Evolutionary conservation across 2,797 vertebrate species (phyloP), one percentile per base, ranked within the genome.

Genomic region (Gallinago stenura): DNA sequence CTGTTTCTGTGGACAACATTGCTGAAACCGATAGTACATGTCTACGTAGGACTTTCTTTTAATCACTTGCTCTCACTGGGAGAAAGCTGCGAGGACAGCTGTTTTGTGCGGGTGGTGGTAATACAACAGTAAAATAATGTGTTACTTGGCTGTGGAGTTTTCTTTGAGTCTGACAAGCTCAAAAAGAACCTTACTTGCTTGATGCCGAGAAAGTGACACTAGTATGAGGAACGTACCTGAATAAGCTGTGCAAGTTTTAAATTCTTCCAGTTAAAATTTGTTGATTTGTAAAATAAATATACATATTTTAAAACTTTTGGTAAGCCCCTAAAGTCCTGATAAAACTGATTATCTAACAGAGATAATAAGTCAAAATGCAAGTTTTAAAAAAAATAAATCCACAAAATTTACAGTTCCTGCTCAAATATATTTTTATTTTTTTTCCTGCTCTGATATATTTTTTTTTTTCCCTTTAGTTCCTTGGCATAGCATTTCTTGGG

Each of bases 401-500:
- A 26, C 76, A 46, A 39, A 91, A 72, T 57, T 57, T 51, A 41
- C 70, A 82, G 51, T 65, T 84, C 25, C 66, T 83, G 83, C 4
- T 60, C 35, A 66, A 8, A 53, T 87, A 58, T 76, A 8, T 96
- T 41, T 41, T 41, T 54, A 19, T 35, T 28, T 22, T 68, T 26
- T 33, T 65, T 84, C 25, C 66, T 83, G 83, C 4, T 60, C 35
- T 69, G 9, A 53, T 87, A 58, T 76, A 8, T 96, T 41, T 41
- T 41, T 54, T 33, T 26, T 26, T 68, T 88, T 28, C 2, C 31
- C 11, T 97, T 66, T 98, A 99, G 99, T 99, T 99, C 97, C 98
- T 99, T 73, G 99, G 99, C 94, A 98, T 99, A 97, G 98, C 99
- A 2, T 99, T 99, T 98, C 99, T 99, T 84, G 99, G 98, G 95